Conservation (phyloP, 2,113 vertebrate species). For the Dasypus novemcinctus region DNA sequence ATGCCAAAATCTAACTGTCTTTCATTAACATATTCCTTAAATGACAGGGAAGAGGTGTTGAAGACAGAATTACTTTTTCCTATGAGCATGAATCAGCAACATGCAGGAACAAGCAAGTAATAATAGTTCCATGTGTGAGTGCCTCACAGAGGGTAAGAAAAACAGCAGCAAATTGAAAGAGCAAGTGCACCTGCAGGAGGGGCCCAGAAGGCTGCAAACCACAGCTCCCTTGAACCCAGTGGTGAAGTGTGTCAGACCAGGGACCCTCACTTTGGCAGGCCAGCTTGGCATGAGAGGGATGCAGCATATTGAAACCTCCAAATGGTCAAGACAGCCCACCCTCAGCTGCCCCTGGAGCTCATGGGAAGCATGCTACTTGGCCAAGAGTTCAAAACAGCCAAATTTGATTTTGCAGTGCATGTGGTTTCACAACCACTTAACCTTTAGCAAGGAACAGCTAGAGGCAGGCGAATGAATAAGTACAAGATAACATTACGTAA, state of each 20-base stretch:
- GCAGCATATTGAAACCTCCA: not conserved
- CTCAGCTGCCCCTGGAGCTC: constrained; percentile 35
- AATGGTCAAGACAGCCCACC: constrained; percentile 57
- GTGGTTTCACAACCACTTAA: constrained; percentile 68
- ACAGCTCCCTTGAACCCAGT: not conserved
- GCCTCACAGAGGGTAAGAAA: constrained; percentile 39
- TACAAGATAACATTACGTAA: constrained; percentile 26
- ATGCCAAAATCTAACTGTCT: constrained; percentile 65
- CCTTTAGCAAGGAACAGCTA: constrained; percentile 59
- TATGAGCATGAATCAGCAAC: constrained; percentile 73
- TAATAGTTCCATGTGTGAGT: constrained; percentile 63
- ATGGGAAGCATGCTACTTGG: constrained; percentile 26
- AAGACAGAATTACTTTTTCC: constrained; percentile 74
- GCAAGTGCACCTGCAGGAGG: constrained; percentile 37
- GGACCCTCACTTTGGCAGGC: not conserved
- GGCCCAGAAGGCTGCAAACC: not conserved
- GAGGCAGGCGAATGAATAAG: constrained; percentile 64
- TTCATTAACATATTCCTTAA: constrained; percentile 73
- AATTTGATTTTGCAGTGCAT: constrained; percentile 58
- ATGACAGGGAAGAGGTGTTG: constrained; percentile 72
- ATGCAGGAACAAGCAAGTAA: constrained; percentile 53
- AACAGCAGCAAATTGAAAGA: constrained; percentile 44
- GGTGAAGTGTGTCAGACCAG: constrained; percentile 5
- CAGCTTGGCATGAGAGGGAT: not conserved
- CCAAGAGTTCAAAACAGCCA: constrained; percentile 66